A percentile compares a stretch with the other conserved stretches of the same genome.
Conservation (phyloP, 53 echinoderm and acorn worm genomes). For the Hippasteria phrygiana region DNA sequence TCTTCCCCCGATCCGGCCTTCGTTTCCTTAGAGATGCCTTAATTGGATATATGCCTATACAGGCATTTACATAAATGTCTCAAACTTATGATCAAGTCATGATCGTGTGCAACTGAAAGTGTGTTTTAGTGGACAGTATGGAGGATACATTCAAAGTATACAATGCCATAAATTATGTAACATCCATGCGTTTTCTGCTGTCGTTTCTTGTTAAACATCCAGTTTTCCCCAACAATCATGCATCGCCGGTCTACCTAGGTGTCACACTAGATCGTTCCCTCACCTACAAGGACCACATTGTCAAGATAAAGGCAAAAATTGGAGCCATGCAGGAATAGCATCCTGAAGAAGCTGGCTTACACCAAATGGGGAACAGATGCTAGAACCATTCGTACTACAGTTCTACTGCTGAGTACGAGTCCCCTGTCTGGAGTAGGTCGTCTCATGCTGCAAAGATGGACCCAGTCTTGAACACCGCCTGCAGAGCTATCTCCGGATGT, state of each 20-base stretch:
- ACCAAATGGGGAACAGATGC: conserved; percentile 46
- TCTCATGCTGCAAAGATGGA: conserved; percentile 13
- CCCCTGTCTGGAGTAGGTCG: conserved; percentile 36
- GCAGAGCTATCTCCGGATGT: conserved; percentile 38
- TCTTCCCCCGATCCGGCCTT: no score
- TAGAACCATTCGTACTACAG: conserved; percentile 11
- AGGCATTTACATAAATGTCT: no score
- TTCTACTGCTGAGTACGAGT: neutral
- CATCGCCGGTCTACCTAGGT: conserved; percentile 16
- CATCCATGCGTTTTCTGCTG: no score
- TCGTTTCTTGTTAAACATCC: no score
- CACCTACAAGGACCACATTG: conserved; percentile 4
- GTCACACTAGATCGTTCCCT: conserved; percentile 21
- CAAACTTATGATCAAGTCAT: no score
- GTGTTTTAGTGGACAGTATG: no score
- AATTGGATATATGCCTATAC: no score
- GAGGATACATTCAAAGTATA: no score
- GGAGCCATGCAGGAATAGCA: conserved; percentile 42
- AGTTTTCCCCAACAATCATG: no score
- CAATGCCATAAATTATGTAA: no score
- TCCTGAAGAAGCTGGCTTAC: conserved; percentile 39
- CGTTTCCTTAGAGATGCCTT: no score
- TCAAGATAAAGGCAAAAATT: conserved; percentile 28
- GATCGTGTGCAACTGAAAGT: no score
- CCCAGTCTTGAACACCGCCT: conserved; percentile 23